phyloP scores from a whole-genome alignment of 1,140 invertebrate genomes.

The Leptinotarsa undecemlineata region DNA sequence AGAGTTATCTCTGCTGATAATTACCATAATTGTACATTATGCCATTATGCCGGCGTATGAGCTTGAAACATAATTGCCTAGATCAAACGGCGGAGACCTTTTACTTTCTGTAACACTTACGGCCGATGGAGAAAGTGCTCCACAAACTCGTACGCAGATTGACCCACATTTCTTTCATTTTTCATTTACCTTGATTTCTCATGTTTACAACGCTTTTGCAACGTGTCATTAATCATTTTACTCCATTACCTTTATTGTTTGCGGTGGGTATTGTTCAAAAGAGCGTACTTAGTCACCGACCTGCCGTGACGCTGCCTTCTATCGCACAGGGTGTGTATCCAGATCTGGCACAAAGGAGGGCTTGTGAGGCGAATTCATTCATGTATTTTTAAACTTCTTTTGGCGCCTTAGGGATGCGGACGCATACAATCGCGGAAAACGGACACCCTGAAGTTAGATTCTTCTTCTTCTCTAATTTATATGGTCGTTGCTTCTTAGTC shows the following conservation, averaged over 20 bases:
- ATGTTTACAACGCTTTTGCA: slow-evolving; percentile 19
- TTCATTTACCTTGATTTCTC: slow-evolving; percentile 20
- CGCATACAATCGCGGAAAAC: no score
- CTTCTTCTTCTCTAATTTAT: no score
- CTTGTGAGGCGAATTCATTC: no score
- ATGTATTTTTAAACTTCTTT: no score
- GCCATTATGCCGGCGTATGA: slow-evolving; percentile 12
- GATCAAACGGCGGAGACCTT: slow-evolving; percentile 13
- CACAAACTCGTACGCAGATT: slow-evolving; percentile 18
- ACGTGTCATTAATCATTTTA: slow-evolving; percentile 14
- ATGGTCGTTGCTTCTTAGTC: no score
- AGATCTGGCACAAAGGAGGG: no score
- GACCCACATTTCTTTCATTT: slow-evolving; percentile 18
- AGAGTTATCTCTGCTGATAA: neutral
- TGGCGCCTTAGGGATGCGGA: no score
- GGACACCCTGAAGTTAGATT: no score
- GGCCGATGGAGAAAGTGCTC: slow-evolving; percentile 17
- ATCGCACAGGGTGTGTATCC: no score
- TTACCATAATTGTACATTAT: slow-evolving; percentile 12
- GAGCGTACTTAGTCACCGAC: neutral
- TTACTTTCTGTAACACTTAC: slow-evolving; percentile 23
- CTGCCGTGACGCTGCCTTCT: neutral
- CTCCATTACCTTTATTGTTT: neutral
- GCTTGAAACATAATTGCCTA: slow-evolving; percentile 7
- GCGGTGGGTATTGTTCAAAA: neutral